Base-by-base conservation (phyloP, 2,797 vertebrate species). In the Lagorchestes hirsutus region DNA sequence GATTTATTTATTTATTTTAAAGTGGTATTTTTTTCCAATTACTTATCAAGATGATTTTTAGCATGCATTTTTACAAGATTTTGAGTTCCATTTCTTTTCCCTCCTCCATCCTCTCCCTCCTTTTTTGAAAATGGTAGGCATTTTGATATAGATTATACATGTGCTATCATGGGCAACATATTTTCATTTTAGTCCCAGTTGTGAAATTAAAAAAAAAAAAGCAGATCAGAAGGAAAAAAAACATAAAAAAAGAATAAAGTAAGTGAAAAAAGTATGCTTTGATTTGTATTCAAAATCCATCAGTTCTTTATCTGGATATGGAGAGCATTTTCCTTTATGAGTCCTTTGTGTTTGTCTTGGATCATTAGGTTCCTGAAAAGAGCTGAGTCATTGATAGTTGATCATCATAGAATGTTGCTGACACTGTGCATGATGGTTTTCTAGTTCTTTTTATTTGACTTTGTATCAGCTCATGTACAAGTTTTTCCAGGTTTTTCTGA, bases 1-100 rank as follows among this genome's bases (percentile, higher is more conserved):
- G 57, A 57, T 92, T 91, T 90, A 90, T 29, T 59, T 59, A 67
- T 67, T 67, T 67, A 74, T 74, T 74, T 74, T n/a, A n/a, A 74
- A n/a, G 40, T 74, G 13, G 14, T 34, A 34, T 62, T 62, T 34
- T 12, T 34, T 4, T 12, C 59, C 59, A 62, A 34, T 62, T 62
- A 34, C 31, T 14, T 62, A 5, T 62, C 31, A 62, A 34, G 59
- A 14, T 13, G 34, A 62, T 62, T 62, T 58, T 62, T 62, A 34
- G 31, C 31, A 34, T 62, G 0, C 31, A 62, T 34, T 62, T 62
- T 62, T 16, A n/a, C 31, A 34, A 62, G 31, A 62, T 62, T 62
- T 62, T 62, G 59, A 62, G 13, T 62, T 62, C 31, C 31, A 62
- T 18, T 40, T 74, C n/a, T 67, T n/a, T 34, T 12, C 5, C 16